Conservation (phyloP, 2,113 vertebrate species). For the Oreochromis tanganicae region DNA sequence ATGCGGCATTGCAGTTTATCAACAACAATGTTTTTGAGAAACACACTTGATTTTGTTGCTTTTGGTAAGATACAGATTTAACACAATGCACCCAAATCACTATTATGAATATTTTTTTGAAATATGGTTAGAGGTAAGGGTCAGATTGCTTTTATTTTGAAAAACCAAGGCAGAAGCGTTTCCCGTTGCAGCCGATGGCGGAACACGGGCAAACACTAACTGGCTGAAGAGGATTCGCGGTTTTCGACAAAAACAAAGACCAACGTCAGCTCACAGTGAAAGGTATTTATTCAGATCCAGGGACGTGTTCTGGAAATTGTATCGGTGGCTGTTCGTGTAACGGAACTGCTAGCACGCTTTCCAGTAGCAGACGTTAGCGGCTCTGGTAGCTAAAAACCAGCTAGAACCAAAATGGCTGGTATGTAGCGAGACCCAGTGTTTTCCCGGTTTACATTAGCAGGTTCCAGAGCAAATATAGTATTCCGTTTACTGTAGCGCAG, state of each 20-base stretch:
- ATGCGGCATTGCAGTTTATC: background rate
- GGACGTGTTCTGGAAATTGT: background rate
- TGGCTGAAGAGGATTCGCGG: background rate
- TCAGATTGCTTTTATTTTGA: background rate
- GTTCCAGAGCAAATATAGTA: background rate
- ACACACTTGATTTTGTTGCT: background rate
- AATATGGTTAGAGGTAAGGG: background rate
- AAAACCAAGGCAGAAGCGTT: background rate
- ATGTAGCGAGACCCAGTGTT: background rate
- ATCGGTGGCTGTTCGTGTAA: background rate
- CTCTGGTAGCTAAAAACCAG: background rate
- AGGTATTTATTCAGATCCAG: constrained; percentile 29
- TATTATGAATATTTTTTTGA: background rate
- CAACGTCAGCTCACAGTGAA: background rate
- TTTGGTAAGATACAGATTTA: background rate
- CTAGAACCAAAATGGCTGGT: constrained; percentile 12
- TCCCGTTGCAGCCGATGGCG: background rate
- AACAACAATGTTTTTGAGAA: background rate
- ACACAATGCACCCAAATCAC: background rate
- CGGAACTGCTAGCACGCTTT: background rate
- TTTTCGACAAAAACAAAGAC: background rate
- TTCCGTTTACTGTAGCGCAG: background rate
- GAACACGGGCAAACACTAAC: background rate
- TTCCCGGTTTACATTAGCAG: background rate
- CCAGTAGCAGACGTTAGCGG: background rate